Evolutionary conservation across 2,888 invertebrate genomes (phyloP).

Genomic region (Heliconius ismenius): DNA sequence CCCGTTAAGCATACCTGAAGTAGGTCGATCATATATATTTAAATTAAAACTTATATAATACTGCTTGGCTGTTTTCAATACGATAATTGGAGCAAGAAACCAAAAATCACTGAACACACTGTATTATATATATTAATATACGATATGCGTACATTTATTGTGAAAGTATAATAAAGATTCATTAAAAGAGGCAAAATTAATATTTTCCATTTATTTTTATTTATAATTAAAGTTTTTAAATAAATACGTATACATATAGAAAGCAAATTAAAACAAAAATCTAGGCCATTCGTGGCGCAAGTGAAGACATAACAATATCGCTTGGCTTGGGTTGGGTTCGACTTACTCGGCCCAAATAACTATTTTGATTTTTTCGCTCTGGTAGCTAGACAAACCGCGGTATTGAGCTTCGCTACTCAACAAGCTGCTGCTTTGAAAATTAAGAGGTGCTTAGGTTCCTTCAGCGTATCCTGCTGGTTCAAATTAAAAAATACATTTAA

Average conservation of each 20-base stretch:
- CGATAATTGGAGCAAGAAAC: constrained; percentile 8
- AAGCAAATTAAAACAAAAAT: neutral
- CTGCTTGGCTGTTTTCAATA: neutral
- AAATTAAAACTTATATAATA: constrained; percentile 16
- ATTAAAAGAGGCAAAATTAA: constrained; percentile 8
- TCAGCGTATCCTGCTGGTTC: too few relatives aligned
- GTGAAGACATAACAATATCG: neutral
- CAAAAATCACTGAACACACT: constrained; percentile 5
- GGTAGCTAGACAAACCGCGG: neutral
- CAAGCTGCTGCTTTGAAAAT: neutral
- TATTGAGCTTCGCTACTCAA: neutral
- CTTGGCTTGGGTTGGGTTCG: too few relatives aligned
- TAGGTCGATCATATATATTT: constrained; percentile 11
- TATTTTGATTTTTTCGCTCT: neutral
- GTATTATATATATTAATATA: neutral
- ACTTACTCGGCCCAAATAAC: too few relatives aligned
- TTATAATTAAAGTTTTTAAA: neutral
- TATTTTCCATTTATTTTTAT: constrained; percentile 7
- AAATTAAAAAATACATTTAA: too few relatives aligned
- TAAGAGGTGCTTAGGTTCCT: too few relatives aligned
- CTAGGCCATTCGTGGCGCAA: neutral
- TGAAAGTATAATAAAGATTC: neutral
- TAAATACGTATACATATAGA: neutral
- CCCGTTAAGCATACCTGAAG: constrained; percentile 2
- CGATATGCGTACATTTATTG: constrained; percentile 4